Evolutionary conservation across 2,888 invertebrate species (phyloP).

Genomic region (Ptychoptera albimana): DNA sequence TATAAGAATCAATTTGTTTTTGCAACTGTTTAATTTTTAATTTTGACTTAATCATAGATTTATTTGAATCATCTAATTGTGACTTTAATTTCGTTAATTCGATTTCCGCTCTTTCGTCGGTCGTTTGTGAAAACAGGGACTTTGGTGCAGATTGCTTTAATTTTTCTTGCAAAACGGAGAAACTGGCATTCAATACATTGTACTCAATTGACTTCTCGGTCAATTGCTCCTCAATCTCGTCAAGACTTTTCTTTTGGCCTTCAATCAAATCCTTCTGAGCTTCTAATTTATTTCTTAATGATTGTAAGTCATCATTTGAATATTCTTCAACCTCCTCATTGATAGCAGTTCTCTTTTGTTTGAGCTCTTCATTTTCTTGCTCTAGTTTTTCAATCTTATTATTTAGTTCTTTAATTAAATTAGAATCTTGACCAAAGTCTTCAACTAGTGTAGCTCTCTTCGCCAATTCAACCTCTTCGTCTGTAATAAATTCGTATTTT

Average conservation of each 20-base stretch:
- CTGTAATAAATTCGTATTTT: constrained; percentile 15
- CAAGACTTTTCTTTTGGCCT: constrained; percentile 10
- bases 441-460: constrained; percentile 25
- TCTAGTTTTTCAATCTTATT: constrained; percentile 38
- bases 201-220: constrained; percentile 38
- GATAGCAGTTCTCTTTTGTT: constrained; percentile 2
- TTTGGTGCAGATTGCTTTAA: constrained; percentile 20
- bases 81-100: constrained; percentile 39
- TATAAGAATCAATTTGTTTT: constrained; percentile 51
- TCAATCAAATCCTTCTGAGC: constrained; percentile 31
- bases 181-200: constrained; percentile 31
- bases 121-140: constrained; percentile 19
- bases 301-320: constrained; percentile 14
- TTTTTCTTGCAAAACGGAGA: constrained; percentile 27
- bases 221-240: constrained; percentile 34
- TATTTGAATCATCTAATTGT: constrained; percentile 58
- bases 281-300: constrained; percentile 33
- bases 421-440: constrained; percentile 20
- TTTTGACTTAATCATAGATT: constrained; percentile 59
- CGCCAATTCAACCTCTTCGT: constrained; percentile 15
- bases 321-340: constrained; percentile 8
- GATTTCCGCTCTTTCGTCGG: constrained; percentile 20
- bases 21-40: constrained; percentile 59
- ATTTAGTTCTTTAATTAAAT: constrained; percentile 30
- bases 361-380: constrained; percentile 35